phyloP scores from a whole-genome alignment of 2,113 vertebrate species.

The Paracanthobrama guichenoti region DNA sequence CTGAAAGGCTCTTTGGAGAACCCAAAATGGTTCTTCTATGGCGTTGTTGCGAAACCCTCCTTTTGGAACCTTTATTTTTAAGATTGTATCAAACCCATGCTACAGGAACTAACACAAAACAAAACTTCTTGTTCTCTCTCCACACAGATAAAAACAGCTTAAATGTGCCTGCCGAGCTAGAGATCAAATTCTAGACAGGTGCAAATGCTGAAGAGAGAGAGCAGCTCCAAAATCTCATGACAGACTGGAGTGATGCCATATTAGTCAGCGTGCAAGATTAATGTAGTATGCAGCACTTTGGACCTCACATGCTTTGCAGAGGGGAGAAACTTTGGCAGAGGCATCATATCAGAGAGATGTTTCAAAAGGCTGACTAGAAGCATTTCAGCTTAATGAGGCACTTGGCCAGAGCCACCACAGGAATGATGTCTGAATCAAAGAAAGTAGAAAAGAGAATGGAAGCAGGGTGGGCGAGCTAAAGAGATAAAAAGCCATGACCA shows the following conservation, averaged over 20 bases:
- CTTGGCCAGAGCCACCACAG: constrained; percentile 8
- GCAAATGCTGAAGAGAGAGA: background rate
- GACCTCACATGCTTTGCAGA: constrained; percentile 66
- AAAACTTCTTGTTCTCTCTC: background rate
- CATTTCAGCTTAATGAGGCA: constrained; percentile 48
- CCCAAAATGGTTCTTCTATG: too few relatives aligned
- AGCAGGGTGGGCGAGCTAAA: constrained; percentile 21
- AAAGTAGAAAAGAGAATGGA: background rate
- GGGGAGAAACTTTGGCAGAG: constrained; percentile 54
- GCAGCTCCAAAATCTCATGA: constrained; percentile 30
- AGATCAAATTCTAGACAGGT: constrained; percentile 25
- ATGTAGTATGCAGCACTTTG: constrained; percentile 63
- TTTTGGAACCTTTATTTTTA: too few relatives aligned
- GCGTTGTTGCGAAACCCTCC: too few relatives aligned
- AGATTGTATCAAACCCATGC: background rate
- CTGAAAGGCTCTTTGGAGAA: too few relatives aligned
- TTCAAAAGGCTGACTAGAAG: constrained; percentile 56
- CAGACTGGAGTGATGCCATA: constrained; percentile 68
- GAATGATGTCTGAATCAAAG: constrained; percentile 41
- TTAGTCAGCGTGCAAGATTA: constrained; percentile 65
- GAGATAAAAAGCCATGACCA: constrained; percentile 23
- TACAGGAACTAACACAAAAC: background rate
- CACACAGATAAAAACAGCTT: background rate
- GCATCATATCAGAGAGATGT: constrained; percentile 56
- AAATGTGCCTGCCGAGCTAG: background rate